phyloP scores from a whole-genome alignment of 2,888 invertebrate species.

The Oasisia sp. region DNA sequence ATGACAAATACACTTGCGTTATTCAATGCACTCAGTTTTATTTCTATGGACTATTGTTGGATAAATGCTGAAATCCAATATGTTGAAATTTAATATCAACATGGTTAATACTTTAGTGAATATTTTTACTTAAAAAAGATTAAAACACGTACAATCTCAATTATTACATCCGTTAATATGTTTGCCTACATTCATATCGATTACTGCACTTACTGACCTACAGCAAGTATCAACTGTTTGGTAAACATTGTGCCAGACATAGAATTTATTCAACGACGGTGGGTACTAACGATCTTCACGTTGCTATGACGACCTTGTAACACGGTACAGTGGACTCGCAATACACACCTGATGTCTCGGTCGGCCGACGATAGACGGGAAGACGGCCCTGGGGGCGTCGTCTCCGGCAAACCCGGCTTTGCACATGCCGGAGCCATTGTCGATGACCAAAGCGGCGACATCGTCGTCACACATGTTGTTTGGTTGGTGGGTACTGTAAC shows the following conservation, averaged over 20 bases:
- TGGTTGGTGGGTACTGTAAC: not conserved
- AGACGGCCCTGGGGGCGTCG: constrained; percentile 82
- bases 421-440: constrained; percentile 72
- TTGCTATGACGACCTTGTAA: not conserved
- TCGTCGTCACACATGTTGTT: constrained; percentile 23
- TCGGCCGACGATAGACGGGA: constrained; percentile 83
- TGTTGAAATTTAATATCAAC: not conserved
- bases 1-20: not conserved
- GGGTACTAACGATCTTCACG: not conserved
- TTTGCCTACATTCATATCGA: not conserved
- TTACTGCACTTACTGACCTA: not conserved
- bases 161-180: not conserved
- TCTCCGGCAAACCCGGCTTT: constrained; percentile 82
- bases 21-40: too few species aligned
- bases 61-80: not conserved
- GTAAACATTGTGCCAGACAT: not conserved
- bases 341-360: constrained; percentile 73
- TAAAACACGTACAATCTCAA: too few species aligned
- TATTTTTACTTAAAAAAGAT: not conserved
- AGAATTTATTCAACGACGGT: not conserved
- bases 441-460: constrained; percentile 74
- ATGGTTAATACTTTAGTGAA: not conserved
- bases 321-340: not conserved
- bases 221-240: not conserved
- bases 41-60: not conserved